A percentile compares a stretch with the other conserved stretches of the same genome.
Conservation (phyloP, 2,888 invertebrate species). For the Aporophyla nigra region DNA sequence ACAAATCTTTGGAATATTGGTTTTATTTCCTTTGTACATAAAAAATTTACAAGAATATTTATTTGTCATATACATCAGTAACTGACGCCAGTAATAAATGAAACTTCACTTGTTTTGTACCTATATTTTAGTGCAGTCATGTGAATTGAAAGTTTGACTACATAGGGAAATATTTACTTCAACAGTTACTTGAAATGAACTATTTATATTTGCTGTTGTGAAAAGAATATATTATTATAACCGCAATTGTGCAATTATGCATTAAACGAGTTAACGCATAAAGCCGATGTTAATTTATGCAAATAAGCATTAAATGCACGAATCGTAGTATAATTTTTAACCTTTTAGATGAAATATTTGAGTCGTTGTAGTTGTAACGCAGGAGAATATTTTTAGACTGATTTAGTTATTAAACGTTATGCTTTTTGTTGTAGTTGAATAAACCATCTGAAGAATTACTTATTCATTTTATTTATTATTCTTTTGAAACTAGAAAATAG, state of each 20-base stretch:
- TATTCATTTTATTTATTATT: conserved; percentile 61
- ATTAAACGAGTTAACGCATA: conserved; percentile 54
- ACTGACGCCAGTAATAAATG: conserved; percentile 36
- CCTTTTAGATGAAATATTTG: conserved; percentile 86
- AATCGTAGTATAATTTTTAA: conserved; percentile 77
- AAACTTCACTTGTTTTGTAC: conserved; percentile 58
- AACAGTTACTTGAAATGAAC: conserved; percentile 43
- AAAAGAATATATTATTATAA: conserved; percentile 42
- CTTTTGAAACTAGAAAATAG: neutral
- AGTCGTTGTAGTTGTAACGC: conserved; percentile 84
- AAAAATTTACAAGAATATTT: conserved; percentile 62
- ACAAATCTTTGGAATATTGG: conserved; percentile 84
- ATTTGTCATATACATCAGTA: conserved; percentile 50
- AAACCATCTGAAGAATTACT: conserved; percentile 85
- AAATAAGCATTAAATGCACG: conserved; percentile 70
- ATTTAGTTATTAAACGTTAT: conserved; percentile 90
- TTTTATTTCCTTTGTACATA: conserved; percentile 71
- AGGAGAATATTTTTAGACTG: conserved; percentile 91
- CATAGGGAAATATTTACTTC: conserved; percentile 39
- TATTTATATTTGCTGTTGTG: conserved; percentile 62
- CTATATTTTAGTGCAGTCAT: conserved; percentile 56
- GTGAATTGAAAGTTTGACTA: conserved; percentile 41
- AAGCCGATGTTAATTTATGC: conserved; percentile 51
- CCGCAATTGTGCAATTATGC: conserved; percentile 44
- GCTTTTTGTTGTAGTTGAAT: conserved; percentile 91